Evolutionary conservation across 2,888 invertebrate species (phyloP).

Genomic region (Hecatera dysodea): DNA sequence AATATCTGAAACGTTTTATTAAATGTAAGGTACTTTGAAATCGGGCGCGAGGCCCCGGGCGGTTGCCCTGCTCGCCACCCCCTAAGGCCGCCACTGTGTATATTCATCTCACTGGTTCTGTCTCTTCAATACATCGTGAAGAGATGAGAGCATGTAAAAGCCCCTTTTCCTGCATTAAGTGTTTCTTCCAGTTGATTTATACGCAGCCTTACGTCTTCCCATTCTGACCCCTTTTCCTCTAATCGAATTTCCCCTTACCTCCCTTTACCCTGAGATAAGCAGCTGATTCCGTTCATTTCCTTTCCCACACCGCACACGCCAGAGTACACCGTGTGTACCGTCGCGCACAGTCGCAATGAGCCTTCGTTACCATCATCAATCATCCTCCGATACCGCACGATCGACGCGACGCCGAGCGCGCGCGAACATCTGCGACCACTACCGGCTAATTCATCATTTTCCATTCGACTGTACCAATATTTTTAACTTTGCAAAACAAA

Average conservation of each 20-base stretch:
- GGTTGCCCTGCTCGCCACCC: too few relatives aligned
- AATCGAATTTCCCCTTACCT: slow-evolving; percentile 33
- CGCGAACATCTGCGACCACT: slow-evolving; percentile 66
- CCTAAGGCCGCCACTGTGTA: too few relatives aligned
- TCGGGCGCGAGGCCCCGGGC: too few relatives aligned
- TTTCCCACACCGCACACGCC: slow-evolving; percentile 60
- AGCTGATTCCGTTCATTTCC: slow-evolving; percentile 61
- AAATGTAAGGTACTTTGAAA: too few relatives aligned
- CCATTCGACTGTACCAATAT: slow-evolving; percentile 50
- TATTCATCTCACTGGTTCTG: slow-evolving; percentile 3
- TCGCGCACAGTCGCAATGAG: slow-evolving; percentile 50
- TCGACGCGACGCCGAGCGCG: slow-evolving; percentile 49
- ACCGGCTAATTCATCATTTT: slow-evolving; percentile 66
- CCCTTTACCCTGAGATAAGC: slow-evolving; percentile 43
- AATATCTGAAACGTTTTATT: too few relatives aligned
- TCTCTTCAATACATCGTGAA: slow-evolving; percentile 2
- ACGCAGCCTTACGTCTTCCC: slow-evolving; percentile 12
- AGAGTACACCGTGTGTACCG: slow-evolving; percentile 60
- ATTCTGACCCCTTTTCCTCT: slow-evolving; percentile 40
- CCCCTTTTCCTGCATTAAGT: slow-evolving; percentile 33
- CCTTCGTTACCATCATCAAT: slow-evolving; percentile 66
- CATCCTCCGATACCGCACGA: slow-evolving; percentile 63
- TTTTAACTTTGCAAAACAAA: slow-evolving; percentile 14
- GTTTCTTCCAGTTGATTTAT: slow-evolving; percentile 44
- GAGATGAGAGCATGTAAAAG: slow-evolving; percentile 2